Evolutionary conservation across 2,113 vertebrate genomes (phyloP).

Genomic region (Leiothrix lutea): DNA sequence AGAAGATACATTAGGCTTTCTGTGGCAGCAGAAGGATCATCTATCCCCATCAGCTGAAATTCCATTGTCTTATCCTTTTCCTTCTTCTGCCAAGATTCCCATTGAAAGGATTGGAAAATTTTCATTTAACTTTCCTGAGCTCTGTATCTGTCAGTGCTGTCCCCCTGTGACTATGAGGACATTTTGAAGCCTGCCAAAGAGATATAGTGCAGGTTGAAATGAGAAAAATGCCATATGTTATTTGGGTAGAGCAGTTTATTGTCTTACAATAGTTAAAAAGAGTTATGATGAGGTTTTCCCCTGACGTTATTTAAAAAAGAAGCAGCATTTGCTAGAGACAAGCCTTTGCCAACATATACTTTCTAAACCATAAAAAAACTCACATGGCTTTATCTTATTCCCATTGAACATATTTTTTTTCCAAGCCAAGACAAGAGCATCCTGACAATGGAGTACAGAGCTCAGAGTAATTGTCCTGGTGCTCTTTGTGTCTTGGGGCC

Average conservation of each 20-base stretch:
- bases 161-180: not conserved
- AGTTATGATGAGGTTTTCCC: slow-evolving; percentile 19
- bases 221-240: slow-evolving; percentile 8
- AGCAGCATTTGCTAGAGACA: not conserved
- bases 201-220: not conserved
- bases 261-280: not conserved
- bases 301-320: not conserved
- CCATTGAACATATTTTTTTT: slow-evolving; percentile 8
- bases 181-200: not conserved
- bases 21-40: not conserved
- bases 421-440: slow-evolving; percentile 7
- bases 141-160: not conserved
- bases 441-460: not conserved
- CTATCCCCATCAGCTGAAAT: not conserved
- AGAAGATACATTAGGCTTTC: not conserved
- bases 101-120: not conserved
- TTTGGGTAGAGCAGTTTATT: slow-evolving; percentile 5
- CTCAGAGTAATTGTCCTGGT: not conserved
- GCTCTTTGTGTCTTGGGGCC: not conserved
- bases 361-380: slow-evolving; percentile 7
- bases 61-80: not conserved
- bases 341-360: slow-evolving; percentile 28
- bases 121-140: slow-evolving; percentile 11
- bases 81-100: not conserved
- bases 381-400: slow-evolving; percentile 15